phyloP scores from a whole-genome alignment of 2,113 vertebrate species.

The Spheniscus mendiculus region DNA sequence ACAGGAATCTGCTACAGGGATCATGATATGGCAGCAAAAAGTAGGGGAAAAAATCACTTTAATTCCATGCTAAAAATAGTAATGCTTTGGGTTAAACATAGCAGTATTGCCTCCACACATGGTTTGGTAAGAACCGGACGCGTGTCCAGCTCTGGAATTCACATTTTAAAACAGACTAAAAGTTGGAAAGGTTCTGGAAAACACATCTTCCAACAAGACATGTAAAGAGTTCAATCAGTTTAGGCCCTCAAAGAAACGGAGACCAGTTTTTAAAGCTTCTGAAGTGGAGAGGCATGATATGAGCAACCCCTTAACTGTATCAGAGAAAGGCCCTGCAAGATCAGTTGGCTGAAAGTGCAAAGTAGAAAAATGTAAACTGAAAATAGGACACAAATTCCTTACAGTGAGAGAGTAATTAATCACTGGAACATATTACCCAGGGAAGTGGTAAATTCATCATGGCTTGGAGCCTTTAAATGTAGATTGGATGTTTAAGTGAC shows the following conservation, averaged over 20 bases:
- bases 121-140: not conserved
- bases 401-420: constrained; percentile 48
- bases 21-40: not conserved
- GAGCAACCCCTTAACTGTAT: not conserved
- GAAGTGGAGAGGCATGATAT: not conserved
- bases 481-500: constrained; percentile 12
- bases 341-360: not conserved
- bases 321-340: constrained; percentile 1
- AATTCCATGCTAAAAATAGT: not conserved
- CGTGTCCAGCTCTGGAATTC: not conserved
- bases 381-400: constrained; percentile 48
- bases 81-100: not conserved
- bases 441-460: constrained; percentile 60
- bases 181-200: not conserved
- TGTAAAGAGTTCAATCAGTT: not conserved
- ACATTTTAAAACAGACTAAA: not conserved
- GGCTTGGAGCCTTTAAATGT: not conserved
- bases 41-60: not conserved
- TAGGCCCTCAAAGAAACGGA: not conserved
- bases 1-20: not conserved
- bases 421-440: not conserved
- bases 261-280: not conserved
- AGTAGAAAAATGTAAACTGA: constrained; percentile 49
- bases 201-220: not conserved
- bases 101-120: not conserved